phyloP scores from a whole-genome alignment of 2,888 invertebrate species.

The Tenthredo livida region DNA sequence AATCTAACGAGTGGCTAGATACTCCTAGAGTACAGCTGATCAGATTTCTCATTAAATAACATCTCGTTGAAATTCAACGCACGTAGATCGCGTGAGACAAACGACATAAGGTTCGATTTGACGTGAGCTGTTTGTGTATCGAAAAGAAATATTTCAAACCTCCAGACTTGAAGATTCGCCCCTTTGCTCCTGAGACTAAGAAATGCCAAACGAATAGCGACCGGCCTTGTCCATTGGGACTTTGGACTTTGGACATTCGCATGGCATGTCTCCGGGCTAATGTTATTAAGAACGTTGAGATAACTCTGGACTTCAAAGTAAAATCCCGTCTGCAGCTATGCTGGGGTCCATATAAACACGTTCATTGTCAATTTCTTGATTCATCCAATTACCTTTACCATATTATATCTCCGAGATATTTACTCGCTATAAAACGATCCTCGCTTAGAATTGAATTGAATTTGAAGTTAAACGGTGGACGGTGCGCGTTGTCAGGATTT shows the following conservation, averaged over 20 bases:
- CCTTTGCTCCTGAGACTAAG: neutral
- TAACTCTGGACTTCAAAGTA: slow-evolving; percentile 34
- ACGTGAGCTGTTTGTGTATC: slow-evolving; percentile 38
- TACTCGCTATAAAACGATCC: neutral
- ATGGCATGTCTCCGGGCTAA: slow-evolving; percentile 37
- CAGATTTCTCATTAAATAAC: neutral
- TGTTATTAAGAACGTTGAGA: slow-evolving; percentile 38
- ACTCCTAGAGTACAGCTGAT: neutral
- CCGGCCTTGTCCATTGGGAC: slow-evolving; percentile 40
- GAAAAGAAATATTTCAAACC: slow-evolving; percentile 44
- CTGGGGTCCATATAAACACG: neutral
- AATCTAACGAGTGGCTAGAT: neutral
- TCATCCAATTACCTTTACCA: neutral
- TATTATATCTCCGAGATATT: neutral
- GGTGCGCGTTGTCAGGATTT: neutral
- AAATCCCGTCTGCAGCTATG: neutral
- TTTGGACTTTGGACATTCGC: slow-evolving; percentile 40
- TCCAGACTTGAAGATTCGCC: slow-evolving; percentile 19
- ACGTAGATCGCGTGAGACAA: slow-evolving; percentile 41
- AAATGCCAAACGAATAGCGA: slow-evolving; percentile 43
- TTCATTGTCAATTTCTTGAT: slow-evolving; percentile 21
- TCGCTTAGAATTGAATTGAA: neutral
- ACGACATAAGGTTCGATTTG: slow-evolving; percentile 41
- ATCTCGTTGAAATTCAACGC: neutral
- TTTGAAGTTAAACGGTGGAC: neutral